phyloP scores from a whole-genome alignment of 1,140 invertebrate genomes.

The Drosophila kikkawai region DNA sequence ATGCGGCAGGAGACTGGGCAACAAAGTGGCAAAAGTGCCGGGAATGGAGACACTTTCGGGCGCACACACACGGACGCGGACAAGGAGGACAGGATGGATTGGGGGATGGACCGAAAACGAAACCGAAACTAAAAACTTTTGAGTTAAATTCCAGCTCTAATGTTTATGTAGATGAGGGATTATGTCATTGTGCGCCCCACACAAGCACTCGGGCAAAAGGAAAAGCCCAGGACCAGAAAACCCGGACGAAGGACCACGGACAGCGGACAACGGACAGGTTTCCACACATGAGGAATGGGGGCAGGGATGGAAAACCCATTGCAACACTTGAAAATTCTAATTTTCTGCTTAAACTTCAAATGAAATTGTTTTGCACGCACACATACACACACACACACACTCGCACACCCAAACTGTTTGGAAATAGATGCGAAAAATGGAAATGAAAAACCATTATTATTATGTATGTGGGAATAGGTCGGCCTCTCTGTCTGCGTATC shows the following conservation, averaged over 20 bases:
- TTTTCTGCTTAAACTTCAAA: constrained; percentile 79
- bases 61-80: constrained; percentile 5
- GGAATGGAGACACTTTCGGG: constrained; percentile 62
- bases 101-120: constrained; percentile 74
- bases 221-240: constrained; percentile 43
- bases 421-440: constrained; percentile 66
- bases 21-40: constrained; percentile 67
- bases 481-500: constrained; percentile 1
- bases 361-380: constrained; percentile 75
- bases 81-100: constrained; percentile 5
- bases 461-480: constrained; percentile 57
- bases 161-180: constrained; percentile 84
- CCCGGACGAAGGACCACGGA: constrained; percentile 18
- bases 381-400: constrained; percentile 3
- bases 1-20: constrained; percentile 29
- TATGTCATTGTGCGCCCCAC: constrained; percentile 77
- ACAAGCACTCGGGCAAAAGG: constrained; percentile 15
- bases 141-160: constrained; percentile 82
- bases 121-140: constrained; percentile 84
- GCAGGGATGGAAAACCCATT: constrained; percentile 53
- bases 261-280: constrained; percentile 29
- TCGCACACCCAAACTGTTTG: constrained; percentile 15
- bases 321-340: constrained; percentile 83
- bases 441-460: constrained; percentile 66
- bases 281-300: constrained; percentile 14